phyloP scores from a whole-genome alignment of 2,888 invertebrate genomes.

The Hyles lineata region DNA sequence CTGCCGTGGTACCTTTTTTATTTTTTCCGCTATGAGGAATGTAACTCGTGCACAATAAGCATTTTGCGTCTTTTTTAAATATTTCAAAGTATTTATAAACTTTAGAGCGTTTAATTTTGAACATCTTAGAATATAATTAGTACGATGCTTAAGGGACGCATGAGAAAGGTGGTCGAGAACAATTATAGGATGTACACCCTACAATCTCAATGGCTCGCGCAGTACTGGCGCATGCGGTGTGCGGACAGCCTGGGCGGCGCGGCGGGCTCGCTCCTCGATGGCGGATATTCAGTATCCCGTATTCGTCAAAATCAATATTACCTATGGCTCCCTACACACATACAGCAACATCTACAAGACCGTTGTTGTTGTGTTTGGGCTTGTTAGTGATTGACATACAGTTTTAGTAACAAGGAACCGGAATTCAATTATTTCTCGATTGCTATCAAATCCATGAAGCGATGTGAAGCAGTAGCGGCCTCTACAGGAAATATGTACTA shows the following conservation, averaged over 20 bases:
- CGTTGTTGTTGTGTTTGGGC: background rate
- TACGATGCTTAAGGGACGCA: background rate
- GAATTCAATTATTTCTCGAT: background rate
- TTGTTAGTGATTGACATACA: background rate
- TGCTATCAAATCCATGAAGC: background rate
- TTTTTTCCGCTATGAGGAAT: background rate
- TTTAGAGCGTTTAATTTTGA: background rate
- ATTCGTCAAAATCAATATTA: slow-evolving; percentile 9
- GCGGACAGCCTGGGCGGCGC: background rate
- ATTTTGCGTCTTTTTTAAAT: background rate
- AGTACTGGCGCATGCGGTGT: background rate
- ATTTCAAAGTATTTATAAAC: slow-evolving; percentile 1
- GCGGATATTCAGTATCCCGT: slow-evolving; percentile 15
- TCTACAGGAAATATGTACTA: background rate
- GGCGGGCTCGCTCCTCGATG: background rate
- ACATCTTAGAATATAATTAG: background rate
- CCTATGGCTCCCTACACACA: background rate
- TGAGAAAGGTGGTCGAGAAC: background rate
- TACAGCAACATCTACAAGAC: background rate
- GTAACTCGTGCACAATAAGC: background rate
- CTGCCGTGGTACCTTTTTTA: background rate
- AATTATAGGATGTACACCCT: background rate
- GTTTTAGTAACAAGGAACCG: background rate
- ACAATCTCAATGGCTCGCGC: background rate
- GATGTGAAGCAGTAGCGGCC: background rate